Evolutionary conservation across 1,140 invertebrate genomes (phyloP), one percentile per base, ranked within the genome.

Genomic region (Subanguina moxae): DNA sequence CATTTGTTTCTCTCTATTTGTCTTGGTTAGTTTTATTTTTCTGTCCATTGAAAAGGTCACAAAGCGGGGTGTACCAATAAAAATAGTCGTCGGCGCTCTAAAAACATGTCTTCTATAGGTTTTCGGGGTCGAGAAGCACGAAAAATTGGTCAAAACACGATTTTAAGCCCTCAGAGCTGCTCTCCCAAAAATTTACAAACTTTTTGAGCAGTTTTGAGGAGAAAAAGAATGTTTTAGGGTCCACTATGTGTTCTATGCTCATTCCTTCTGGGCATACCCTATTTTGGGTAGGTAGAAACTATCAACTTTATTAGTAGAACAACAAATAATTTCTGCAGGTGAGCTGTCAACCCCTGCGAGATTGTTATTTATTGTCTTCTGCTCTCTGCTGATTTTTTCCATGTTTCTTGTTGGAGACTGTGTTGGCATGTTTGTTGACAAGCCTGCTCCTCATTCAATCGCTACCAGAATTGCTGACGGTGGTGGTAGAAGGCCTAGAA

Each of bases 181-280:
- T n/a, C n/a, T n/a, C n/a, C n/a, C n/a, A 11, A 42, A 23, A 7
- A 71, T 11, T 25, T 3, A 68, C 45, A 25, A 19, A 68, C 7
- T 11, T 65, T 65, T 65, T 1, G 52, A 56, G 21, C 13, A 1
- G 8, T 28, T 57, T 13, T 9, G 17, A n/a, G 1, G 19, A 13
- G 1, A 45, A 0, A 65, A 21, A 9, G 3, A 56, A 13, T 5
- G 3, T 77, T 78, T 72, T 62, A 77, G 76, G 38, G 65, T 78
- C 21, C 77, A 78, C 63, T 72, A 61, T 23, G 65, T 78, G 42
- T 72, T 62, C 38, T 64, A 66, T 58, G 23, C 30, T n/a, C 57
- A 43, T 48, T 48, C 43, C n/a, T 74, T 74, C 43, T 73, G 71
- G 71, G 71, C 71, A n/a, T 73, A 73, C 43, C 71, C 71, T 30